Evolutionary conservation across 2,797 vertebrate species (phyloP), one percentile per base, ranked within the genome.

Genomic region (Notamacropus eugenii): DNA sequence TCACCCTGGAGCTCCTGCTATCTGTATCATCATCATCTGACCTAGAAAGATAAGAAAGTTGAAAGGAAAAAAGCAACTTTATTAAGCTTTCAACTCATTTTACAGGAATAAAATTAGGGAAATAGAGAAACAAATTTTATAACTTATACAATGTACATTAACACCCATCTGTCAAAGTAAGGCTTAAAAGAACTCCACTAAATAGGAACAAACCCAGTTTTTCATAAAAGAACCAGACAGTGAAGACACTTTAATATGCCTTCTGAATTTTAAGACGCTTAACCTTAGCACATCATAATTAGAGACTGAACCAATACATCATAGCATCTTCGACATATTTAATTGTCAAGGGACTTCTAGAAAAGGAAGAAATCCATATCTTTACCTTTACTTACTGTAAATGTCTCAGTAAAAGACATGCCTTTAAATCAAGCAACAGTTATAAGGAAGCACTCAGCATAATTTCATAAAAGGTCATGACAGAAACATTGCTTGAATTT

Each of bases 1-100:
- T 99, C 98, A 99, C 99, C 98, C 99, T 99, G 96, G 99, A 99
- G 98, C 99, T 99, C 98, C 99, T 99, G 58, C 99, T 99, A 93
- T 99, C 99, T 54, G 98, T 98, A 9, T 98, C 98, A 93, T 99
- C 99, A 0, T 99, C 99, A 54, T 99, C 99, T 54, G 99, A 98
- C 98, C 99, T 99, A 96, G 24, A 97, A 96, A 96, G 93, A 55
- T 46, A 82, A 95, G 62, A 54, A 58, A 97, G 4, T 96, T 94
- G 92, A 95, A 96, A 90, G 95, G 9, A 96, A 97, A 27, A 96
- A 0, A 11, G 6, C 34, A 14, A 90, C 92, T 56, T 31, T 34
- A 92, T 95, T 50, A 96, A 34, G 54, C 0, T 3, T 50, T 4
- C 55, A 50, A 74, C 34, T 93, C 3, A 0, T 34, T 10, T 19